These are phyloP conservation scores for Cynoglossus semilaevis DNA, from an alignment of 2,113 vertebrate species.

Conservation along the genomic window DNA sequence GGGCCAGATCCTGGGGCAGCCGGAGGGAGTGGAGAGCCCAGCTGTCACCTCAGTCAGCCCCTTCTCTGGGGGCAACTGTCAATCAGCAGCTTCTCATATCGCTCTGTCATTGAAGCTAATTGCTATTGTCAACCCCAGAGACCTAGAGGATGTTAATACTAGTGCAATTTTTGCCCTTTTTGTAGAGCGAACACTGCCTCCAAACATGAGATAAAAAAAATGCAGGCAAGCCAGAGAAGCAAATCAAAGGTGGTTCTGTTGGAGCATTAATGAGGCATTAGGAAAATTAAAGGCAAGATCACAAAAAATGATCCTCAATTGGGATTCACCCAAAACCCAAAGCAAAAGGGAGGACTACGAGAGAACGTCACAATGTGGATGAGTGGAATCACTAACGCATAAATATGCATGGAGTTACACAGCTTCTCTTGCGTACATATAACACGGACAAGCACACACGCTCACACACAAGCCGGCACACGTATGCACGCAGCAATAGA, in stretches of 20 bases:
- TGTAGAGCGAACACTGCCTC: slow-evolving; percentile 67
- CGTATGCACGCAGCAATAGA: slow-evolving; percentile 64
- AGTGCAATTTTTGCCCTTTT: slow-evolving; percentile 67
- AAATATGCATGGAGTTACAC: slow-evolving; percentile 45
- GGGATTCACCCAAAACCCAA: slow-evolving; percentile 29
- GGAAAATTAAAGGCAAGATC: slow-evolving; percentile 67
- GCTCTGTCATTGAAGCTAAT: slow-evolving; percentile 75
- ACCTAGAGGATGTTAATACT: slow-evolving; percentile 68
- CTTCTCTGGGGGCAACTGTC: slow-evolving; percentile 74
- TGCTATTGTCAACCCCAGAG: slow-evolving; percentile 74
- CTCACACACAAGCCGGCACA: slow-evolving; percentile 38
- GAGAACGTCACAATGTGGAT: slow-evolving; percentile 37
- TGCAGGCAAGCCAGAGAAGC: slow-evolving; percentile 45
- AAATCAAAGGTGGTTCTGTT: slow-evolving; percentile 67
- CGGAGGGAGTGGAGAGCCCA: slow-evolving; percentile 68
- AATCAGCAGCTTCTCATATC: slow-evolving; percentile 72
- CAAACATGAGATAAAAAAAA: slow-evolving; percentile 64
- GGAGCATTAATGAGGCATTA: slow-evolving; percentile 64
- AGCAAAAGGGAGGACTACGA: slow-evolving; percentile 44
- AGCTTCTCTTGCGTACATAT: slow-evolving; percentile 23
- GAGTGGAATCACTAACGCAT: slow-evolving; percentile 49
- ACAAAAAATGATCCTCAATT: slow-evolving; percentile 55
- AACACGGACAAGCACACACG: slow-evolving; percentile 24
- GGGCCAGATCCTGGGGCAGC: slow-evolving; percentile 74
- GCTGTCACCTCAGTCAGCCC: slow-evolving; percentile 76